A percentile compares a stretch with the other conserved stretches of the same genome.
These are phyloP conservation scores for Asbolus verrucosus DNA, from an alignment of 1,140 invertebrate species.

Conservation along the genomic window DNA sequence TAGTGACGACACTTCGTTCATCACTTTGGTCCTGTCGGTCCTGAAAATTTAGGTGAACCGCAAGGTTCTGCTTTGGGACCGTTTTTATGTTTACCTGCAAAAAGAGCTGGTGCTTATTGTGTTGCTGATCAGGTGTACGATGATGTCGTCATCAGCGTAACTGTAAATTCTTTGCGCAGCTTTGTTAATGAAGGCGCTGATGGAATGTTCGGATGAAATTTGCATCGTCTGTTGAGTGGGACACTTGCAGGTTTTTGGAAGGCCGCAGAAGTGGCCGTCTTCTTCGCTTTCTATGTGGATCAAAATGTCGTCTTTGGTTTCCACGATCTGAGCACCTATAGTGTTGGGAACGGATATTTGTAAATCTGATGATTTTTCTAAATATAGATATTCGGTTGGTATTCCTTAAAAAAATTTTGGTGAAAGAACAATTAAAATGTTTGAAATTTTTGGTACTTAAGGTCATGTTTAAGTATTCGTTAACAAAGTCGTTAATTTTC, in stretches of 20 bases:
- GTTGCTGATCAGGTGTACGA: conserved; percentile 57
- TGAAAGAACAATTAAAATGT: conserved; percentile 3
- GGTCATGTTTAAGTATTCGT: background rate
- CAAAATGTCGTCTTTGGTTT: conserved; percentile 53
- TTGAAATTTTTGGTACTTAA: too few relatives aligned
- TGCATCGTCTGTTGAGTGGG: conserved; percentile 56
- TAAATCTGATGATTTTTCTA: conserved; percentile 57
- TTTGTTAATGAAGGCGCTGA: conserved; percentile 54
- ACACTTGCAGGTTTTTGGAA: conserved; percentile 58
- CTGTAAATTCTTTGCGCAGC: conserved; percentile 56
- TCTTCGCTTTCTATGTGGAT: conserved; percentile 55
- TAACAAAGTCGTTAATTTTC: background rate
- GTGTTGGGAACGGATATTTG: conserved; percentile 54
- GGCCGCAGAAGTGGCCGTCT: conserved; percentile 54
- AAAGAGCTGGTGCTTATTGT: conserved; percentile 54
- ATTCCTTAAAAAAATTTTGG: conserved; percentile 51
- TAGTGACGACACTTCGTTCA: conserved; percentile 50
- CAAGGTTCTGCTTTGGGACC: too few relatives aligned
- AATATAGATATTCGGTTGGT: conserved; percentile 58
- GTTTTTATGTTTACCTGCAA: conserved; percentile 57
- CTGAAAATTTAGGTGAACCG: too few relatives aligned
- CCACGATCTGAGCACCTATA: conserved; percentile 49
- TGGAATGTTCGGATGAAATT: conserved; percentile 54
- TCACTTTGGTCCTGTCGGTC: conserved; percentile 25
- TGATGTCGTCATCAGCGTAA: conserved; percentile 54